Base-by-base conservation (phyloP, 2,888 invertebrate species). In the Apotomis betuletana region DNA sequence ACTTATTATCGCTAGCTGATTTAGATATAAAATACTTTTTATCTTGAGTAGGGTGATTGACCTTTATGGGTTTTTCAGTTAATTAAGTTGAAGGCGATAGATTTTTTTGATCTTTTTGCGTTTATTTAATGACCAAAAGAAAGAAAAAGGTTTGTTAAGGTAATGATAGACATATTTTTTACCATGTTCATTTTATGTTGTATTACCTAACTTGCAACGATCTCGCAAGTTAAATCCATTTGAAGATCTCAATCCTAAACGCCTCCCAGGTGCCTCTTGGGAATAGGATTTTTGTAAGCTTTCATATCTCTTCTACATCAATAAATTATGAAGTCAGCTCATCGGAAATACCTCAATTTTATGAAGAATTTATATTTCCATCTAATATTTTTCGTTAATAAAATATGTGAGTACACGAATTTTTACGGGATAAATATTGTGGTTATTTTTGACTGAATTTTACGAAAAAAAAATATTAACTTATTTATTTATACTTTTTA, bases 291-390 rank as follows among this genome's bases (percentile, higher is more conserved):
- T 65, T 67, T 60, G 27, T 13, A 61, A 67, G 15, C 64, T 13
- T 59, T 58, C 59, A 46, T 58, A 67, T 52, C 51, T 54, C 44
- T 12, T 6, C 27, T 49, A 27, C 12, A n/a, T 55, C 55, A 65
- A 70, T 65, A 70, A 61, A 67, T 70, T 65, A 61, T 27, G 60
- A 59, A 52, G 44, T n/a, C 49, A 13, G 15, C 55, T 60, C 70
- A 55, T 70, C 55, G 60, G n/a, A 65, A 70, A 61, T 51, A 65
- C 49, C 60, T 60, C 55, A 61, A 61, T 67, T 55, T 70, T 55
- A 60, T n/a, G 13, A 55, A n/a, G 9, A n/a, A 27, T 36, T 61
- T 69, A 36, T 46, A 52, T 27, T 60, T 46, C 44, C 60, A 27
- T 52, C 27, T 44, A 12, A 9, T n/a, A 54, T 49, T 55, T 36